Base-by-base conservation (phyloP, 2,888 invertebrate species). In the Cephus spinipes region DNA sequence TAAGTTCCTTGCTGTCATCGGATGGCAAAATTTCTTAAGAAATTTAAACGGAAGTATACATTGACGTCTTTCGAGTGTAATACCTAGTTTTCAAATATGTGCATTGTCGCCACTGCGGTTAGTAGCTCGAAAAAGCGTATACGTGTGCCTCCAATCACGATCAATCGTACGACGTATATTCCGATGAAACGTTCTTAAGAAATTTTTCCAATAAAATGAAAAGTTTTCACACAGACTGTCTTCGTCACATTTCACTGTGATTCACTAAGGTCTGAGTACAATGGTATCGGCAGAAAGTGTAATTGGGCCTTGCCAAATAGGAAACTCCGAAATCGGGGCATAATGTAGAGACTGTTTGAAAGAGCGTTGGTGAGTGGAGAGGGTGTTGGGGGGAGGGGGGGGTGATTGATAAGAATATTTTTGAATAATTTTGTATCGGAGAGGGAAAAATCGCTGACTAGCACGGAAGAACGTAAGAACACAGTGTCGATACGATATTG, bases 401-500 rank as follows among this genome's bases (percentile, higher is more conserved):
- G n/a, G 71, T 11, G 71, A 77, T 82, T 77, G 71, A 73, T 55
- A 23, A 55, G 55, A 23, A 55, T 76, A 33, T 12, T 35, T 76
- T 76, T 35, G 68, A 68, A 84, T 81, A 86, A 87, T 86, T 87
- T 86, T 81, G 84, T 55, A 55, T 87, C 88, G 87, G 87, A 86
- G 86, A 87, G 86, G 85, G 85, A 87, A 86, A 88, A 85, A 86
- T 85, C 86, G 85, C 85, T 85, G 84, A 83, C 79, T 84, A 71
- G 82, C 84, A 83, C 85, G 88, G 86, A 89, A 87, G 89, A 88
- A 86, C 85, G 85, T 85, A 82, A 85, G 81, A 84, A 83, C 23
- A 55, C 55, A 23, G 55, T 55, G 55, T 9, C 55, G 55, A 69
- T 35, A 33, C 32, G 73, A 15, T 23, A 33, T 73, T 35, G n/a